Evolutionary conservation across 2,113 vertebrate genomes (phyloP).

Genomic region (Semnornis frantzii): DNA sequence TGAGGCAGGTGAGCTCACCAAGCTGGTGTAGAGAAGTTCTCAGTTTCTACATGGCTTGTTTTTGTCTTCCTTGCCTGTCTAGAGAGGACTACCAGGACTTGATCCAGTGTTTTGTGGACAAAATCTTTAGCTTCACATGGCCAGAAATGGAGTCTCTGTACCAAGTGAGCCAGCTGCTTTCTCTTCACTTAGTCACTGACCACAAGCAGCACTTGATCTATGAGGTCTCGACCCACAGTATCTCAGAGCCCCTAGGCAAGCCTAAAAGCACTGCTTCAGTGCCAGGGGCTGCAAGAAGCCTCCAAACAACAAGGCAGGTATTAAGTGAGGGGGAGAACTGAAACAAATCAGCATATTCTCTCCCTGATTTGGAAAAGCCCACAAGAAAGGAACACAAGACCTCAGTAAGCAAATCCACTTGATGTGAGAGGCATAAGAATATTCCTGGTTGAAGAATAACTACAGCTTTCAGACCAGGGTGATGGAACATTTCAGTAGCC

Average conservation of each 20-base stretch:
- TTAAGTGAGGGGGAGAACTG: not conserved
- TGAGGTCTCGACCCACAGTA: not conserved
- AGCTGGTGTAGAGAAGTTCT: not conserved
- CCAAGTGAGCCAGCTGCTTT: not conserved
- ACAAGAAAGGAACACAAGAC: not conserved
- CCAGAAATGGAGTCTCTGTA: not conserved
- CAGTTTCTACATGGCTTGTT: not conserved
- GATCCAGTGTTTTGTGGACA: not conserved
- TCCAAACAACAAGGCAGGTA: not conserved
- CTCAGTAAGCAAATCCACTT: not conserved
- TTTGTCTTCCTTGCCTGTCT: not conserved
- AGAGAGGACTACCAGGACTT: not conserved
- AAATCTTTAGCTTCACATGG: not conserved
- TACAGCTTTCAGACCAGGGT: not conserved
- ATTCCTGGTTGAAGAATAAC: not conserved
- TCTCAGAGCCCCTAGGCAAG: not conserved
- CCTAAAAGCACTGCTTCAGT: not conserved
- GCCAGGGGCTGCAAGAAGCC: not conserved
- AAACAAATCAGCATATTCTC: not conserved
- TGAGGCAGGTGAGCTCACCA: not conserved
- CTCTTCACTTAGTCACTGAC: too few species aligned
- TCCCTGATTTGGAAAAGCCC: not conserved
- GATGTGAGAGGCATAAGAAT: not conserved
- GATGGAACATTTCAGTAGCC: not conserved
- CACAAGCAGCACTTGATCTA: not conserved